These are phyloP conservation scores for Cossypha dichroa DNA, from an alignment of 2,797 vertebrate species.

Conservation along the genomic window DNA sequence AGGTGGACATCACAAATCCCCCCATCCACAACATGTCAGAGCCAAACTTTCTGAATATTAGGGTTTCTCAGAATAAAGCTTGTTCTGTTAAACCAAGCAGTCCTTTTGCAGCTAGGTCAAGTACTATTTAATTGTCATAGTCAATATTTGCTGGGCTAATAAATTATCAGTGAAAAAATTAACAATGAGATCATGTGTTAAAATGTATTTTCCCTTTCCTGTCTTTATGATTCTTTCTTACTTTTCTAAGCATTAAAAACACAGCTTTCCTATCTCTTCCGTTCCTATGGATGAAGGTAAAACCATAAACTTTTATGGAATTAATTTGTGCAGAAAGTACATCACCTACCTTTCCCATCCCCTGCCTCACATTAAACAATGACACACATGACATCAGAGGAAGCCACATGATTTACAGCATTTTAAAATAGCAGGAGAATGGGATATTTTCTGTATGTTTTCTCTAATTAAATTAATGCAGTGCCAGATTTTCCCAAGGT, in stretches of 20 bases:
- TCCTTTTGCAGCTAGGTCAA: neutral
- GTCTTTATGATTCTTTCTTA: conserved; percentile 47
- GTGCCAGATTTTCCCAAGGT: conserved; percentile 40
- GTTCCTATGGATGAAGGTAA: conserved; percentile 24
- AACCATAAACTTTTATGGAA: conserved; percentile 21
- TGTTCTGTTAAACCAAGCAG: neutral
- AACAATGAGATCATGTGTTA: conserved; percentile 47
- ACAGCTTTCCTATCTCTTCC: conserved; percentile 20
- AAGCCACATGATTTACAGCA: conserved; percentile 40
- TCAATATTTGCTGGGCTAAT: conserved; percentile 2
- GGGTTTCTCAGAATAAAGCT: neutral
- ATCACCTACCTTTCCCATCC: conserved; percentile 29
- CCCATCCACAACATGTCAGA: neutral
- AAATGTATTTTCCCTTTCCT: conserved; percentile 43
- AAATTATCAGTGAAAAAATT: conserved; percentile 35
- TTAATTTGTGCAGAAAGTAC: conserved; percentile 35
- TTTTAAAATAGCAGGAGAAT: conserved; percentile 56
- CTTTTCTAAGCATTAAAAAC: neutral
- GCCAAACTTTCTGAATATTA: neutral
- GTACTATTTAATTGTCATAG: neutral
- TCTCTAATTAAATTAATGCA: conserved; percentile 32
- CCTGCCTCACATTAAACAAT: conserved; percentile 47
- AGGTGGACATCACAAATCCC: neutral
- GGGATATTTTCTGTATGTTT: conserved; percentile 42
- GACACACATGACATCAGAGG: conserved; percentile 44